A percentile compares a stretch with the other conserved stretches of the same genome.
phyloP scores from a whole-genome alignment of 2,113 vertebrate genomes.

The Oceanodroma tethys region DNA sequence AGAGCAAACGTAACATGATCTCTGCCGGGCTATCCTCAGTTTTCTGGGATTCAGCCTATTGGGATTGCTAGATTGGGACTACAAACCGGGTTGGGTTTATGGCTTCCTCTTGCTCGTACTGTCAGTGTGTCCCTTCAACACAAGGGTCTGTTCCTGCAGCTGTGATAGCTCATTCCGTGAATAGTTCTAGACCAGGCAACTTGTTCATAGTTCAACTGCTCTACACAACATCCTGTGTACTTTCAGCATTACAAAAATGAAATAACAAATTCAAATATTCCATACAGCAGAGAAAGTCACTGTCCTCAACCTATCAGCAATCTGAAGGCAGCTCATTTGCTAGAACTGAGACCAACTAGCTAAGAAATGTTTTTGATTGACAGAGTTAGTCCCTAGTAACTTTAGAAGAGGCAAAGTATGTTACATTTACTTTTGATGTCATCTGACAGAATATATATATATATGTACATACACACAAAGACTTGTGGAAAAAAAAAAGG shows the following conservation, averaged over 20 bases:
- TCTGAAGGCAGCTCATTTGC: neutral
- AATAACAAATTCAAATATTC: neutral
- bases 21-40: neutral
- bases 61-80: neutral
- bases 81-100: neutral
- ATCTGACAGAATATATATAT: slow-evolving; percentile 3
- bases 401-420: slow-evolving; percentile 5
- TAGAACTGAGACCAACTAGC: neutral
- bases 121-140: neutral
- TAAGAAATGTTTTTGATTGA: slow-evolving; percentile 14
- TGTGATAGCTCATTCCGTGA: neutral
- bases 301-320: neutral
- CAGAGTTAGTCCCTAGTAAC: slow-evolving; percentile 9
- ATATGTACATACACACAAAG: neutral
- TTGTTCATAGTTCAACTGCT: neutral
- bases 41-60: neutral
- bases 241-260: neutral
- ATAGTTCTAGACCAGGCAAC: neutral
- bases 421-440: neutral
- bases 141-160: neutral
- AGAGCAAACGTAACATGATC: neutral
- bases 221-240: neutral
- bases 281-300: neutral
- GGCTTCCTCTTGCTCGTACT: neutral
- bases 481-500: neutral